Evolutionary conservation across 2,888 invertebrate species (phyloP), one percentile per base, ranked within the genome.

Genomic region (Dicroscelio sp.): DNA sequence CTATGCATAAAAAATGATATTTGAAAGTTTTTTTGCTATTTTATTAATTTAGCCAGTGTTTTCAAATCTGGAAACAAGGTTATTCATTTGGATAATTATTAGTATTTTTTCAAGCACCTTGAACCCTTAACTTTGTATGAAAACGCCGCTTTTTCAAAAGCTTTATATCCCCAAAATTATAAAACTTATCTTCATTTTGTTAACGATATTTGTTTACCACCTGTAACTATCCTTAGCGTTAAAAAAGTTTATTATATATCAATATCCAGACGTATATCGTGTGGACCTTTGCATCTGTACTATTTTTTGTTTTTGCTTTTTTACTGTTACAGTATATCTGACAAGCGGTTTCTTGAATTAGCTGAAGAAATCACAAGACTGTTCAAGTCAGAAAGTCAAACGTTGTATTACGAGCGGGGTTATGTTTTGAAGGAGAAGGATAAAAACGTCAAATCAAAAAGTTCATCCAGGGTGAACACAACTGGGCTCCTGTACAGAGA

Each of bases 251-350:
- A 48, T 14, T 48, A 17, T 48, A 48, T 48, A 20, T 48, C 48
- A 48, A 20, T 14, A 48, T 48, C 8, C 48, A 20, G 20, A 48
- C 20, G 14, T 17, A 48, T 20, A 48, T 48, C 20, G 48, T 48
- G 3, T 48, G 14, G 20, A 14, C 17, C 48, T 48, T 23, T 23
- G 23, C n/a, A 58, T n/a, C 10, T 58, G 23, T n/a, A 23, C 23
- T 10, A 58, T 23, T 58, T 23, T 58, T 58, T n/a, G 10, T 58
- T 58, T 58, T 58, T n/a, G 25, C n/a, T n/a, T n/a, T n/a, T n/a
- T n/a, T n/a, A n/a, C n/a, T n/a, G n/a, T n/a, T n/a, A n/a, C n/a
- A 75, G 75, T 52, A 75, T 75, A 48, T 25, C 75, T 25, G 10
- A 6, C 20, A 75, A 75, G 23, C 43, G 75, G 27, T 75, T 75